These are phyloP conservation scores for Ischnura elegans DNA, from an alignment of 2,888 invertebrate species.

Conservation along the genomic window DNA sequence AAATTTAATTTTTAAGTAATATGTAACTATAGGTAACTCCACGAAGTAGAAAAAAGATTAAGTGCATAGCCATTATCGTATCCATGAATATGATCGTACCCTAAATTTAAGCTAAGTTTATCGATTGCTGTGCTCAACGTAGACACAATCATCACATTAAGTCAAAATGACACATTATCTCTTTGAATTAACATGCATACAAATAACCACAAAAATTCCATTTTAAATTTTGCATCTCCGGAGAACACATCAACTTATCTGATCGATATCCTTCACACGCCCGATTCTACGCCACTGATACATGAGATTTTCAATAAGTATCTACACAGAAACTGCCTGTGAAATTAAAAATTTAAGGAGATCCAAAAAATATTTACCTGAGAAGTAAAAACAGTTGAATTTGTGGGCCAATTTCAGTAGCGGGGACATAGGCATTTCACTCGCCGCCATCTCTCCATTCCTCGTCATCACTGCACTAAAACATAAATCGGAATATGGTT, in stretches of 20 bases:
- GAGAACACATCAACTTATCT: neutral
- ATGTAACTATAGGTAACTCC: neutral
- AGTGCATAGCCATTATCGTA: neutral
- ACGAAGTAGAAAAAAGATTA: neutral
- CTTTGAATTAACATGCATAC: neutral
- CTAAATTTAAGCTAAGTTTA: neutral
- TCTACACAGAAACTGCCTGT: neutral
- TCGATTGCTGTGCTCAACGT: neutral
- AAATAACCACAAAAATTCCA: neutral
- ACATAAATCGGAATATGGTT: conserved; percentile 29
- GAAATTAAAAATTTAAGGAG: neutral
- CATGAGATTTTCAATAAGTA: neutral
- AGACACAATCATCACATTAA: neutral
- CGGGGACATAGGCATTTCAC: conserved; percentile 82
- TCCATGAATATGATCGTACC: neutral
- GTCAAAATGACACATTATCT: neutral
- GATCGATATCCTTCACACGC: conserved; percentile 28
- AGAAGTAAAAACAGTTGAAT: conserved; percentile 93
- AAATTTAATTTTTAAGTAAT: neutral
- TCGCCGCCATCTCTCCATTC: conserved; percentile 75
- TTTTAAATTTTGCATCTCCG: neutral
- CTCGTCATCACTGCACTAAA: conserved; percentile 58
- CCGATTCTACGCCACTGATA: neutral
- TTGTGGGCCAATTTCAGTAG: conserved; percentile 90
- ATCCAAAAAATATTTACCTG: conserved; percentile 81